Percentiles rank a stretch among this genome's conserved stretches.
These are phyloP conservation scores for Tapirus terrestris DNA, from an alignment of 2,113 vertebrate genomes.

Conservation along the genomic window DNA sequence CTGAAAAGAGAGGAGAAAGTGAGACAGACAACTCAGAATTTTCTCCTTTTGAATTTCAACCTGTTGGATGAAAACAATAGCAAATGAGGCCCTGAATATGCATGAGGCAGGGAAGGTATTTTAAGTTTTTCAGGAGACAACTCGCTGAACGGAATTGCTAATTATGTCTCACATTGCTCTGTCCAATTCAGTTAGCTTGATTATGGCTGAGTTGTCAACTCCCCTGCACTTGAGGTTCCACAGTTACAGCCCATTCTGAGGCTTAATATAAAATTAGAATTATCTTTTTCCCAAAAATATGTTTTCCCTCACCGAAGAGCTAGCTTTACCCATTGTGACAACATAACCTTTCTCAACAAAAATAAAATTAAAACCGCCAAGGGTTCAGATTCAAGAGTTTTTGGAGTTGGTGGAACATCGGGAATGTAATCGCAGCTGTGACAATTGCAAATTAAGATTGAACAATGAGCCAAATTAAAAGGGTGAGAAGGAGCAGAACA, in stretches of 20 bases:
- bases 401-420: conserved; percentile 60
- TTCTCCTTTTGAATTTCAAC: conserved; percentile 76
- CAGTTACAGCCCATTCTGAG: conserved; percentile 56
- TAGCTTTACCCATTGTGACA: conserved; percentile 74
- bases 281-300: background rate
- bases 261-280: conserved; percentile 67
- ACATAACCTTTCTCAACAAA: conserved; percentile 77
- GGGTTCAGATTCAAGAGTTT: conserved; percentile 68
- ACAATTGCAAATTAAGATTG: conserved; percentile 82
- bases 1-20: conserved; percentile 34
- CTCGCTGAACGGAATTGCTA: conserved; percentile 77
- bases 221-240: conserved; percentile 73
- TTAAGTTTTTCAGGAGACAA: conserved; percentile 80
- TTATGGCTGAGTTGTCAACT: conserved; percentile 77
- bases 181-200: conserved; percentile 78
- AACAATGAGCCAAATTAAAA: conserved; percentile 81
- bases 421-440: conserved; percentile 74
- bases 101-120: conserved; percentile 75
- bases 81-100: conserved; percentile 80
- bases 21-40: conserved; percentile 72
- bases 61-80: conserved; percentile 80
- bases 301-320: conserved; percentile 48
- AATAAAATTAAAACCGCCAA: conserved; percentile 73
- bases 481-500: conserved; percentile 73
- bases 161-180: conserved; percentile 78